A percentile compares a stretch with the other conserved stretches of the same genome.
Conservation (phyloP, 1,140 invertebrate species). For the Drosophila repleta region DNA sequence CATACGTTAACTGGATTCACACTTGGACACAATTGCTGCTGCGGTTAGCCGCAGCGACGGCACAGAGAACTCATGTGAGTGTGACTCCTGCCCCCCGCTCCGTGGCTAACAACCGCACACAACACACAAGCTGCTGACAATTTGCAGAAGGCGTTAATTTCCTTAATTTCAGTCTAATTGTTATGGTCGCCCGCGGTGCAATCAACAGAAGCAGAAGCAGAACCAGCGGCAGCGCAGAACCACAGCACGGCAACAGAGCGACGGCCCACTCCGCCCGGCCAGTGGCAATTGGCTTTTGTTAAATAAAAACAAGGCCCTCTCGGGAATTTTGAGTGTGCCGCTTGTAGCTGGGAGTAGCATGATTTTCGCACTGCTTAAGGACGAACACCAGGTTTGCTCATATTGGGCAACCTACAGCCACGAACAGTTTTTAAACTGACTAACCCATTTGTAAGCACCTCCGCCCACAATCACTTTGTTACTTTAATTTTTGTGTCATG, state of each 20-base stretch:
- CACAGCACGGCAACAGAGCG: slow-evolving; percentile 9
- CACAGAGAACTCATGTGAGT: slow-evolving; percentile 8
- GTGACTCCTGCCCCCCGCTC: neutral
- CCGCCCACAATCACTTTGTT: neutral
- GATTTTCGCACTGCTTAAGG: slow-evolving; percentile 39
- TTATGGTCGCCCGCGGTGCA: slow-evolving; percentile 76
- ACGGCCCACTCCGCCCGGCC: slow-evolving; percentile 17
- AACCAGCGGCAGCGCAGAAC: slow-evolving; percentile 3
- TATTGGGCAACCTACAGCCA: neutral
- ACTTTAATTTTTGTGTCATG: slow-evolving; percentile 25
- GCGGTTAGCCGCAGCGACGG: slow-evolving; percentile 28
- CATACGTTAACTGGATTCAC: slow-evolving; percentile 23
- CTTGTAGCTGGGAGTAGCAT: slow-evolving; percentile 23
- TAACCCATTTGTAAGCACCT: slow-evolving; percentile 53
- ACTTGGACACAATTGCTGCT: slow-evolving; percentile 20
- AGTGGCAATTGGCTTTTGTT: slow-evolving; percentile 45
- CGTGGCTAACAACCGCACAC: neutral
- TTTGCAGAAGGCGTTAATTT: slow-evolving; percentile 73
- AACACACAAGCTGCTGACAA: slow-evolving; percentile 32
- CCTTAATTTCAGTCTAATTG: slow-evolving; percentile 77
- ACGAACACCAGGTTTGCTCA: neutral
- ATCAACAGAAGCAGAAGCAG: slow-evolving; percentile 49
- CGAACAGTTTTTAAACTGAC: slow-evolving; percentile 66
- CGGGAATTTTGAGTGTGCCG: slow-evolving; percentile 16
- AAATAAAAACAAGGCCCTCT: slow-evolving; percentile 17